Evolutionary conservation across 2,113 vertebrate genomes (phyloP).

Genomic region (Zosterops japonicus): DNA sequence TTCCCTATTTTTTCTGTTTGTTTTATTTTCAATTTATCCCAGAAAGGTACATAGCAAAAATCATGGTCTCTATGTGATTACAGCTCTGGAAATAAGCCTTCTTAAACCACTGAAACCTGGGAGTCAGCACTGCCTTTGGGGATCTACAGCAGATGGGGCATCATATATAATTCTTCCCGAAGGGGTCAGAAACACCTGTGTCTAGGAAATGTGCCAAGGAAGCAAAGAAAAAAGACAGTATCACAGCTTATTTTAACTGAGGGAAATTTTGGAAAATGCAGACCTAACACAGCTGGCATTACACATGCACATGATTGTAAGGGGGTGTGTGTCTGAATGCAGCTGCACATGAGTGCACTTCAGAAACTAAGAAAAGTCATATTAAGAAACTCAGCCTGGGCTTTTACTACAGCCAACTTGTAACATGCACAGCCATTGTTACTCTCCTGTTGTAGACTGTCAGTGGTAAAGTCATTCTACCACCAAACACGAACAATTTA

Average conservation of each 20-base stretch:
- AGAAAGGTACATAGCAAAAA: not conserved
- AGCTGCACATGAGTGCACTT: not conserved
- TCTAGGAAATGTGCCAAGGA: not conserved
- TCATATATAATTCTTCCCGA: not conserved
- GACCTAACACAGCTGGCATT: not conserved
- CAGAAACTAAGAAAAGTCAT: not conserved
- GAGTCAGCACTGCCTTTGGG: not conserved
- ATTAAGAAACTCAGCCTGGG: not conserved
- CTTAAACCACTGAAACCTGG: not conserved
- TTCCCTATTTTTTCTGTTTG: not conserved
- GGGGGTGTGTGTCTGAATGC: not conserved
- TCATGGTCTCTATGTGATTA: not conserved
- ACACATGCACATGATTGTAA: accelerated
- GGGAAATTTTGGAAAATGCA: not conserved
- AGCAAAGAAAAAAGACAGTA: not conserved
- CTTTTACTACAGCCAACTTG: not conserved
- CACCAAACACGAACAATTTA: not conserved
- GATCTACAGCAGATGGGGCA: slow-evolving; percentile 20
- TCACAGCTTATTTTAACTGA: not conserved
- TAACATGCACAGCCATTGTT: not conserved
- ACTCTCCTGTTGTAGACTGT: not conserved
- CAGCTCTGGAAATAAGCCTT: not conserved
- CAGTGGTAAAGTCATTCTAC: not conserved
- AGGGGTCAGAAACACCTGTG: slow-evolving; percentile 40
- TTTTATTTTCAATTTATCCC: not conserved